A percentile compares a stretch with the other conserved stretches of the same genome.
phyloP scores from a whole-genome alignment of 1,140 invertebrate species.

The Drosophila hydei region DNA sequence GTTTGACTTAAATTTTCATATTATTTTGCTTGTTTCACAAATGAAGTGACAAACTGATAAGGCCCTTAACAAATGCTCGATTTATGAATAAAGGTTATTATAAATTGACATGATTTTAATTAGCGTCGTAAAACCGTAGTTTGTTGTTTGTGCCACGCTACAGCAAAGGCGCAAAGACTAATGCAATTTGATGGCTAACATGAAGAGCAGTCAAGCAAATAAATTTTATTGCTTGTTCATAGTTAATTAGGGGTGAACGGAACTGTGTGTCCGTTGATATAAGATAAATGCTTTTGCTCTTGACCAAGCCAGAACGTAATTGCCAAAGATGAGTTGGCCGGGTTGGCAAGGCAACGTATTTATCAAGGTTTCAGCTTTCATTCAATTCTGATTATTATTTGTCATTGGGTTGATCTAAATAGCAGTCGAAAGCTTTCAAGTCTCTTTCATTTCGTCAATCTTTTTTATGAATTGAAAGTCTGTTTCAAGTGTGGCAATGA shows the following conservation, averaged over 20 bases:
- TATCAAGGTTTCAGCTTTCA: background rate
- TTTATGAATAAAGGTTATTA: constrained; percentile 17
- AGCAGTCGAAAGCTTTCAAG: background rate
- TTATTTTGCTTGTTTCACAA: too few species aligned
- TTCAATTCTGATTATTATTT: too few species aligned
- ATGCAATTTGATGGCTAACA: constrained; percentile 63
- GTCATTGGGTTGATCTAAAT: too few species aligned
- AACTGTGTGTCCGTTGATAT: background rate
- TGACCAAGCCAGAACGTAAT: background rate
- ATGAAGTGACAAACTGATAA: too few species aligned
- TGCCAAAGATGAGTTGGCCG: background rate
- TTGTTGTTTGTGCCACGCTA: constrained; percentile 4
- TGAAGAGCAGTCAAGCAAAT: constrained; percentile 28
- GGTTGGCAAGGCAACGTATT: background rate
- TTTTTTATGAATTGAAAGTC: constrained; percentile 41
- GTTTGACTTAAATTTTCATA: background rate
- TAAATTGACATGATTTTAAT: constrained; percentile 57
- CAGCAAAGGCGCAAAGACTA: constrained; percentile 43
- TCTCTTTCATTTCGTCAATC: background rate
- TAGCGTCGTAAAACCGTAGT: constrained; percentile 30
- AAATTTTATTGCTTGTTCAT: constrained; percentile 37
- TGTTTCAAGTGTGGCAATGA: constrained; percentile 21
- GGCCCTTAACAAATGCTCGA: too few species aligned
- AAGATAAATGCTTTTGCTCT: background rate
- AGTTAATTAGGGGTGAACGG: constrained; percentile 1